phyloP scores from a whole-genome alignment of 1,140 invertebrate genomes.

The Phymorhynchus buccinoides region DNA sequence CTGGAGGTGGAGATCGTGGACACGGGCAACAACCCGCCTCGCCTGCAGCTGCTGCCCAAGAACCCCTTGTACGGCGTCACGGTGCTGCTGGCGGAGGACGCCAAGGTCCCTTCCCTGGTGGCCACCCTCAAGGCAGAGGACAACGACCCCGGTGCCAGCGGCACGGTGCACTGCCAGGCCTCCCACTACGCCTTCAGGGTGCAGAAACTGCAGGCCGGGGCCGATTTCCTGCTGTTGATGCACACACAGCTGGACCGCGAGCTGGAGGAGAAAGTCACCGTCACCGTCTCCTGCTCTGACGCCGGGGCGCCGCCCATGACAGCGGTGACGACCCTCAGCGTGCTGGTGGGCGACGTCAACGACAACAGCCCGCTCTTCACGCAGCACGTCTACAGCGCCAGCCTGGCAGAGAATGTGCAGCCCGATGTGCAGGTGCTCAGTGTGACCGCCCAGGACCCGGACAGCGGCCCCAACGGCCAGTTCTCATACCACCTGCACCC shows the following conservation, averaged over 20 bases:
- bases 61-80: conserved; percentile 38
- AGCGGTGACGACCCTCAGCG: conserved; percentile 43
- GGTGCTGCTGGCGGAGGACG: conserved; percentile 43
- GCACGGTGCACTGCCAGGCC: conserved; percentile 41
- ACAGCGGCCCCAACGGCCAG: conserved; percentile 79
- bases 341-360: conserved; percentile 58
- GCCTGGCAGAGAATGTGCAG: conserved; percentile 44
- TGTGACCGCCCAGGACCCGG: conserved; percentile 49
- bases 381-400: conserved; percentile 47
- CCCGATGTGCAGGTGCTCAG: conserved; percentile 51
- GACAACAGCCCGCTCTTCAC: conserved; percentile 58
- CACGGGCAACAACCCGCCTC: conserved; percentile 49
- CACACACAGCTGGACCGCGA: conserved; percentile 57
- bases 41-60: conserved; percentile 39
- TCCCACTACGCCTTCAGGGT: conserved; percentile 48
- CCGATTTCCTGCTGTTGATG: conserved; percentile 52
- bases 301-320: conserved; percentile 49
- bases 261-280: conserved; percentile 37
- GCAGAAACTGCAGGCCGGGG: conserved; percentile 43
- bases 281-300: conserved; percentile 57
- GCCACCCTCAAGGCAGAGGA: conserved; percentile 47
- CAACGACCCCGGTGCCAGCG: conserved; percentile 49
- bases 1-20: conserved; percentile 48
- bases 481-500: conserved; percentile 62
- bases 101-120: conserved; percentile 28